Evolutionary conservation across 2,113 vertebrate genomes (phyloP).

Genomic region (Sialia sialis): DNA sequence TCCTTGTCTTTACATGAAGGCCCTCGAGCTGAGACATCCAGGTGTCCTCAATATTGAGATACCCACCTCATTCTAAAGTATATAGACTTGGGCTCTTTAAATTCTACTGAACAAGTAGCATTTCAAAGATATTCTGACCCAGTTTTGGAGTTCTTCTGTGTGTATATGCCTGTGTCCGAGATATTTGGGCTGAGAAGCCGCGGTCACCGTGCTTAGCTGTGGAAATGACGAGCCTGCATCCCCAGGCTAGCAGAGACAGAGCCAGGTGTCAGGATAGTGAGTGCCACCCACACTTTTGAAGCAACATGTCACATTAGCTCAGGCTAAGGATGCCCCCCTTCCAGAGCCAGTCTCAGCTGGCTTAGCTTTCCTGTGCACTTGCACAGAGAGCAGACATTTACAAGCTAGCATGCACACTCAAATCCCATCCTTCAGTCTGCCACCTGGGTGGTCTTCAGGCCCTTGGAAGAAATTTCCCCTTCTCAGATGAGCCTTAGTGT

Average conservation of each 20-base stretch:
- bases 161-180: fast-evolving
- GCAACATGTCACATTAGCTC: neutral
- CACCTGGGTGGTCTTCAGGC: neutral
- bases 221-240: neutral
- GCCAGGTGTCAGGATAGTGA: neutral
- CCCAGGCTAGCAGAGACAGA: too few relatives aligned
- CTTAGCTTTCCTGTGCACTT: neutral
- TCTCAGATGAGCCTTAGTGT: neutral
- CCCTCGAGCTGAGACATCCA: fast-evolving
- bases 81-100: neutral
- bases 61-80: neutral
- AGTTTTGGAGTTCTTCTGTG: neutral
- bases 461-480: neutral
- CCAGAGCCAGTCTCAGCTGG: neutral
- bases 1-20: neutral
- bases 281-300: too few relatives aligned
- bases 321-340: neutral
- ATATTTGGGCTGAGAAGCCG: neutral
- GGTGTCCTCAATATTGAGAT: neutral
- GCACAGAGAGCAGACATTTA: neutral
- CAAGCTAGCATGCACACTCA: fast-evolving
- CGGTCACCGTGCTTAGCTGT: neutral
- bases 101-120: neutral
- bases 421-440: neutral
- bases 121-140: neutral